These are phyloP conservation scores for Eupithecia insigniata DNA, from an alignment of 2,888 invertebrate genomes.

Conservation along the genomic window DNA sequence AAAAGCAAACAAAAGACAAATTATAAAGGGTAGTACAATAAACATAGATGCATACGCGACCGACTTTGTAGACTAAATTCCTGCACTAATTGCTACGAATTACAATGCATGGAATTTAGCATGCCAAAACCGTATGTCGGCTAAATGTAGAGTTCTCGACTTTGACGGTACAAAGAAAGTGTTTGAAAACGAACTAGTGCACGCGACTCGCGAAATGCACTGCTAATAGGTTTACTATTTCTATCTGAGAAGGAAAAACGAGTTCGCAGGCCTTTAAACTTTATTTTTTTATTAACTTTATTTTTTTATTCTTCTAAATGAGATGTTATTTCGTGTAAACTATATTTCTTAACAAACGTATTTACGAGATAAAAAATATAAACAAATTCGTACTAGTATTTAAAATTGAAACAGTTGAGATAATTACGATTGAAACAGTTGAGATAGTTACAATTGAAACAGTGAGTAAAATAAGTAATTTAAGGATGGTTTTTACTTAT, in stretches of 20 bases:
- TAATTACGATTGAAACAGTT: no score
- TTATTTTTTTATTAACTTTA: no score
- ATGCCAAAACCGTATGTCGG: conserved; percentile 12
- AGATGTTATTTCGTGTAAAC: no score
- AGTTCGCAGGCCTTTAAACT: not conserved
- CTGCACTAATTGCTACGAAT: conserved; percentile 17
- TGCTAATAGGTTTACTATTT: conserved; percentile 3
- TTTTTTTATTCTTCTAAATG: not conserved
- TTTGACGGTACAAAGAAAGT: conserved; percentile 15
- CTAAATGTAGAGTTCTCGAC: conserved; percentile 1
- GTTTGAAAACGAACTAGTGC: conserved; percentile 10
- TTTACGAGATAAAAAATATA: no score
- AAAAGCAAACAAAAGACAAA: not conserved
- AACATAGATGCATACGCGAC: not conserved
- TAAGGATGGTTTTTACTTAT: no score
- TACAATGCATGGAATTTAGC: conserved; percentile 17
- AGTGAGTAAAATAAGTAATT: no score
- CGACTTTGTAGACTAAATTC: conserved; percentile 6
- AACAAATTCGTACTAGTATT: no score
- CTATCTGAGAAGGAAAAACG: not conserved
- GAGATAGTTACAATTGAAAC: no score
- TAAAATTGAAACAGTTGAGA: no score
- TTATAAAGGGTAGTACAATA: not conserved
- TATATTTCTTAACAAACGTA: no score
- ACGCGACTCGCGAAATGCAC: conserved; percentile 5